Evolutionary conservation across 2,888 invertebrate genomes (phyloP).

Genomic region (Drosophila cracens): DNA sequence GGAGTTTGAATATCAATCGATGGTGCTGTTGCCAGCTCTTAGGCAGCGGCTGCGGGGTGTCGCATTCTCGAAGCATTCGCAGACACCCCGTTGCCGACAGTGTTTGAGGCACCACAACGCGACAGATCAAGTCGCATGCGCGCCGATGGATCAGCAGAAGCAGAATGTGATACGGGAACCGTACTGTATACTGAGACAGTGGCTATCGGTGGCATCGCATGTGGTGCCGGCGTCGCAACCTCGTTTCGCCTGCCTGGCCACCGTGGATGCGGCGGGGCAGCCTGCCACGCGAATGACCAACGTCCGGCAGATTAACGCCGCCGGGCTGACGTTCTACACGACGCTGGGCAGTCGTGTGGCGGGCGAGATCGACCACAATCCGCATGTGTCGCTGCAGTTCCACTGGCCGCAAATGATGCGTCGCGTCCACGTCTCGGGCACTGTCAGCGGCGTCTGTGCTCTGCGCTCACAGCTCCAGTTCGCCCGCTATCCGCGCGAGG

Average conservation of each 20-base stretch:
- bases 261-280: slow-evolving; percentile 91
- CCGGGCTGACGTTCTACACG: slow-evolving; percentile 97
- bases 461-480: slow-evolving; percentile 93
- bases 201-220: slow-evolving; percentile 92
- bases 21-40: slow-evolving; percentile 12
- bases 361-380: slow-evolving; percentile 92
- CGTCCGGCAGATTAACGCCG: slow-evolving; percentile 92
- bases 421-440: slow-evolving; percentile 94
- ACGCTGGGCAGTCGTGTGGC: slow-evolving; percentile 96
- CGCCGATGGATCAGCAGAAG: slow-evolving; percentile 87
- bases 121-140: background rate
- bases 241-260: slow-evolving; percentile 95
- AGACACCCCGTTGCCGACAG: slow-evolving; percentile 8
- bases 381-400: slow-evolving; percentile 94
- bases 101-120: background rate
- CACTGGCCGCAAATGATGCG: slow-evolving; percentile 94
- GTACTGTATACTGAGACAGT: slow-evolving; percentile 91
- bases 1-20: slow-evolving; percentile 13
- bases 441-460: slow-evolving; percentile 89
- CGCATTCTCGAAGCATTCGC: slow-evolving; percentile 6
- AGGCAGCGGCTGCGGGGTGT: slow-evolving; percentile 11
- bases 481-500: slow-evolving; percentile 90
- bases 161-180: slow-evolving; percentile 92
- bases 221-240: slow-evolving; percentile 91
- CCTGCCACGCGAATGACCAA: slow-evolving; percentile 96